Conservation (phyloP, 2,113 vertebrate species). For the Abramis brama region DNA sequence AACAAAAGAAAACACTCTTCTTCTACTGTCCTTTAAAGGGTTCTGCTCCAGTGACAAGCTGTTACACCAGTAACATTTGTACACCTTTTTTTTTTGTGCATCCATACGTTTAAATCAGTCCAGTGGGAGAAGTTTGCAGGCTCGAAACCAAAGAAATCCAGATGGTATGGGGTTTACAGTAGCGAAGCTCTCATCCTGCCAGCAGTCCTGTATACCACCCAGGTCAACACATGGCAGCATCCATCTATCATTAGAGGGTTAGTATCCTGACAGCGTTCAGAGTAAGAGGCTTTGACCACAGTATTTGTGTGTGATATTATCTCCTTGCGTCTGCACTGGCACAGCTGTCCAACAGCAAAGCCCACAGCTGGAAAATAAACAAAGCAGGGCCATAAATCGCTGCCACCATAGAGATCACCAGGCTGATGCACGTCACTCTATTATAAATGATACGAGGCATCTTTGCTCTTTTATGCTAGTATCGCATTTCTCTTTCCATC, state of each 20-base stretch:
- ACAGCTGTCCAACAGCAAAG: neutral
- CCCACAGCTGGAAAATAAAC: slow-evolving; percentile 12
- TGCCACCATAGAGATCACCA: neutral
- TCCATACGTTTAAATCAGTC: neutral
- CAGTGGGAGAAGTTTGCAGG: neutral
- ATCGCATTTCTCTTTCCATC: neutral
- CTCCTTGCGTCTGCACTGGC: neutral
- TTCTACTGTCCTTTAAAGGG: too few species aligned
- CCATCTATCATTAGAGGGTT: slow-evolving; percentile 4
- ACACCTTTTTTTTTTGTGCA: too few species aligned
- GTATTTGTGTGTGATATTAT: slow-evolving; percentile 1
- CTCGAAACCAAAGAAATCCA: neutral
- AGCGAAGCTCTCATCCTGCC: neutral
- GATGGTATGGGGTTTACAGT: neutral
- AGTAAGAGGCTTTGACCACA: neutral
- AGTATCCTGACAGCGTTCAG: neutral
- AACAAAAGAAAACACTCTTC: too few species aligned
- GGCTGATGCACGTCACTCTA: neutral
- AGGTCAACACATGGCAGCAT: slow-evolving; percentile 4
- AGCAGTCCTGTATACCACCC: neutral
- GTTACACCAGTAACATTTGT: too few species aligned
- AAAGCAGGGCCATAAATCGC: neutral
- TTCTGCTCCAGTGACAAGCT: too few species aligned
- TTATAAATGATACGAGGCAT: neutral
- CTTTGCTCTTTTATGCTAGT: neutral